These are phyloP conservation scores for Spheniscus mendiculus DNA, from an alignment of 2,113 vertebrate species.

Conservation along the genomic window DNA sequence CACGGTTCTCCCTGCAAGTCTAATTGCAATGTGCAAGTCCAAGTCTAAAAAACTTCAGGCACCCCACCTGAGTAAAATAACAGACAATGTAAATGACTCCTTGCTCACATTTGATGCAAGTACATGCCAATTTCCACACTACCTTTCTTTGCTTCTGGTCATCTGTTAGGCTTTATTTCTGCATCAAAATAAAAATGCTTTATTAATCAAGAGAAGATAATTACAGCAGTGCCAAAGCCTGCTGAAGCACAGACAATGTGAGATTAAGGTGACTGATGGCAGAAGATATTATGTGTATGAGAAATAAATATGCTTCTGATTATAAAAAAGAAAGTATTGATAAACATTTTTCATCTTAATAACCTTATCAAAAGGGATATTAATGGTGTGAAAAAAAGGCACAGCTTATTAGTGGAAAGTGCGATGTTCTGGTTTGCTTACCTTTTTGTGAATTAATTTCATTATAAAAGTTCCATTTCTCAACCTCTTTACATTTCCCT, in stretches of 20 bases:
- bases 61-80: not conserved
- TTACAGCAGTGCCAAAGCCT: not conserved
- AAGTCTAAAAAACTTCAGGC: not conserved
- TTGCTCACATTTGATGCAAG: not conserved
- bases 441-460: not conserved
- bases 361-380: not conserved
- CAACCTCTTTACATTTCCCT: not conserved
- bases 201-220: not conserved
- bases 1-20: not conserved
- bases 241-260: not conserved
- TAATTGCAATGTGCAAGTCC: not conserved
- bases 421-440: not conserved
- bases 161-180: not conserved
- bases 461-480: not conserved
- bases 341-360: not conserved
- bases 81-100: not conserved
- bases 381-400: not conserved
- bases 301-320: not conserved
- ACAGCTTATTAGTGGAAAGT: not conserved
- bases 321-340: not conserved
- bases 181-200: not conserved
- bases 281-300: not conserved
- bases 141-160: not conserved
- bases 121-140: not conserved
- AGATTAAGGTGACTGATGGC: not conserved